These are phyloP conservation scores for Pentalonia nigronervosa DNA, from an alignment of 1,140 invertebrate species.

Conservation along the genomic window DNA sequence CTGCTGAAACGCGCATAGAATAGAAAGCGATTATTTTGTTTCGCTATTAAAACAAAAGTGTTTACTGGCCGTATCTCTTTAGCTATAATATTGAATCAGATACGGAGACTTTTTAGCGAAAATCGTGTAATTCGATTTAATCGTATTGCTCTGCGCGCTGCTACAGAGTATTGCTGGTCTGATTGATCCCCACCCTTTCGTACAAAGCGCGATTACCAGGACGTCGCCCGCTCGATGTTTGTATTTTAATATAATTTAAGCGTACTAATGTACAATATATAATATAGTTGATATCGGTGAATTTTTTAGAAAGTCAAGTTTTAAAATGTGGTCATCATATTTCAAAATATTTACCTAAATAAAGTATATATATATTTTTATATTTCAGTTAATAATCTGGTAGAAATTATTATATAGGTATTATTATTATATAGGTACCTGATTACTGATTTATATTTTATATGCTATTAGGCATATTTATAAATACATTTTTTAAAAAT, in stretches of 20 bases:
- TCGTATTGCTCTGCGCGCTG: neutral
- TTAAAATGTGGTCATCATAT: neutral
- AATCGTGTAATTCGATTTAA: constrained; percentile 30
- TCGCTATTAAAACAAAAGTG: neutral
- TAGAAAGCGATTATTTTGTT: neutral
- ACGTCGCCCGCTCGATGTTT: neutral
- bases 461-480: no score
- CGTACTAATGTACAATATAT: no score
- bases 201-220: neutral
- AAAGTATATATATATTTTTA: no score
- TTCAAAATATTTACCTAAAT: no score
- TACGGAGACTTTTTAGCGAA: neutral
- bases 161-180: neutral
- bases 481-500: no score
- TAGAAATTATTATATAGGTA: no score
- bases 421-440: no score
- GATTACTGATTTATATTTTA: no score
- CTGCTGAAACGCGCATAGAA: no score
- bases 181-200: neutral
- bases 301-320: neutral
- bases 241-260: neutral
- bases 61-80: neutral
- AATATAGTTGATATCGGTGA: neutral
- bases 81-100: neutral
- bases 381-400: no score